Evolutionary conservation across 2,888 invertebrate species (phyloP), one percentile per base, ranked within the genome.

Genomic region (Colostygia pectinataria): DNA sequence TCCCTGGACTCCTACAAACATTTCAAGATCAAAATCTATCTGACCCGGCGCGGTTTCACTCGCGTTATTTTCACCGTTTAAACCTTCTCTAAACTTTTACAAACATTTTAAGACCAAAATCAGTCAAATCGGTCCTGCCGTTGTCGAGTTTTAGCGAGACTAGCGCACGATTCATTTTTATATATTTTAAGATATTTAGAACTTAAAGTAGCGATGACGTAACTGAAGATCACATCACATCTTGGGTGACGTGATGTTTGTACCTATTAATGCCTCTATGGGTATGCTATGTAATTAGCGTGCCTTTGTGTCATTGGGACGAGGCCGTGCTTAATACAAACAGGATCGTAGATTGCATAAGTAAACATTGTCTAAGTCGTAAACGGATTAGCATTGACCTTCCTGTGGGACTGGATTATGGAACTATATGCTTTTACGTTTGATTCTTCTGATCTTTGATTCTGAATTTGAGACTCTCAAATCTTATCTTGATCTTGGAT

Each of bases 151-250:
- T n/a, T n/a, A n/a, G n/a, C n/a, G n/a, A n/a, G n/a, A n/a, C n/a
- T n/a, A n/a, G n/a, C n/a, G n/a, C n/a, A n/a, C n/a, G n/a, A n/a
- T n/a, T n/a, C n/a, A n/a, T n/a, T n/a, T n/a, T n/a, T n/a, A n/a
- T n/a, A n/a, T n/a, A n/a, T n/a, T n/a, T n/a, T n/a, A 28, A 41
- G 49, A 58, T 58, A 48, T 50, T 53, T 57, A 38, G 25, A 31
- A 27, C 39, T 48, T 58, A 56, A 56, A 57, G 52, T 54, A 55
- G 58, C 53, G 53, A 34, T 61, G 58, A 61, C 52, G 61, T 52
- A 51, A 56, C 6, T 13, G 8, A 38, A 27, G 37, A 33, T 37
- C 34, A 13, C 43, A 23, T 15, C 14, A 48, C 45, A 36, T 43
- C 52, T 51, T 51, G 36, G 39, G 34, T 58, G 57, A 58, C 54